phyloP scores from a whole-genome alignment of 2,888 invertebrate species.

The Unio pictorum region DNA sequence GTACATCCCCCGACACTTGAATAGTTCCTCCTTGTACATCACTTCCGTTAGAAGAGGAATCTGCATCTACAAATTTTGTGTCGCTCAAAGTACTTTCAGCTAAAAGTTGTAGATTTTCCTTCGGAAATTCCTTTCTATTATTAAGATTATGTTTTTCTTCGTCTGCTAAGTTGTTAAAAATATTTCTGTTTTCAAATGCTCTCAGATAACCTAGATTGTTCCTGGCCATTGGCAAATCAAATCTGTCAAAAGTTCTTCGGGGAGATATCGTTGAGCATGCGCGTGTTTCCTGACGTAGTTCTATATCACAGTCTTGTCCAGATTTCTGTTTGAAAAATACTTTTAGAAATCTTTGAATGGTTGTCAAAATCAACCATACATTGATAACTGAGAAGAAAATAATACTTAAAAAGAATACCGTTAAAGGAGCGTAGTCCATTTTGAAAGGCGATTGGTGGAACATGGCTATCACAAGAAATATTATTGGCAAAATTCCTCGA shows the following conservation, averaged over 20 bases:
- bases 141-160: constrained; percentile 40
- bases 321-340: constrained; percentile 11
- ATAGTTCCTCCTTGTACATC: too few species aligned
- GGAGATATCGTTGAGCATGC: constrained; percentile 9
- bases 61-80: too few species aligned
- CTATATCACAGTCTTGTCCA: background rate
- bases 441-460: constrained; percentile 43
- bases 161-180: constrained; percentile 32
- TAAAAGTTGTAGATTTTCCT: constrained; percentile 11
- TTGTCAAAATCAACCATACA: constrained; percentile 45
- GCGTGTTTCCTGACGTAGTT: background rate
- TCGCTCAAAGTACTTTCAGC: too few species aligned
- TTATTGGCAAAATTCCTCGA: constrained; percentile 41
- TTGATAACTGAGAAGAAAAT: constrained; percentile 53
- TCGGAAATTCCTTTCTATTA: constrained; percentile 33
- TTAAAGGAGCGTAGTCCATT: constrained; percentile 44
- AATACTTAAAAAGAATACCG: constrained; percentile 47
- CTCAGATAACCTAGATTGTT: constrained; percentile 45
- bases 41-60: too few species aligned
- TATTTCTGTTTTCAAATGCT: constrained; percentile 45
- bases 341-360: constrained; percentile 40
- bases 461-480: constrained; percentile 45
- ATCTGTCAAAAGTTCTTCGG: constrained; percentile 2
- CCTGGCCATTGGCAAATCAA: constrained; percentile 22
- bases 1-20: too few species aligned